Base-by-base conservation (phyloP, 2,888 invertebrate genomes). In the Chironomus tentans region DNA sequence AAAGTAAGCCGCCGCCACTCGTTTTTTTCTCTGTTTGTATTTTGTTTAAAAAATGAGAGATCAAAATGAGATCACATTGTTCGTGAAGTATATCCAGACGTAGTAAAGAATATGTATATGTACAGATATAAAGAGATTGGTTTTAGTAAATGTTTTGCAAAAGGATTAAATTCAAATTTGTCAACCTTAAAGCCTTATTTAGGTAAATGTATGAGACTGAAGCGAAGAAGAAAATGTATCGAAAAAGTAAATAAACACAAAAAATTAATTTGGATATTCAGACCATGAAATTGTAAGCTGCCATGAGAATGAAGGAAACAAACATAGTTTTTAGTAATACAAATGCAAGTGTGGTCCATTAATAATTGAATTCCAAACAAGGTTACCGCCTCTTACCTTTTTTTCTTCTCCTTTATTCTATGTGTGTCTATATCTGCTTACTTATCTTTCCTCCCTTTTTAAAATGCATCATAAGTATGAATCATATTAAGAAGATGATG, bases 101-200 rank as follows among this genome's bases (percentile, higher is more conserved):
- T 24, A 24, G 38, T 62, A 24, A 3, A 46, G 18, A 38, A 18
- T 18, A 21, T 70, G 10, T 24, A 7, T n/a, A 28, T 68, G 38
- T 28, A 38, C 38, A 38, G 38, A 38, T 38, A 38, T 38, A 38
- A 38, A 38, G 38, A 38, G 38, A 38, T 38, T 38, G 38, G 38
- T 38, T 38, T 38, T 38, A 28, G 15, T 15, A 68, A 38, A 68
- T 15, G 15, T 48, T 73, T 73, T 21, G 62, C 72, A 24, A 24
- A 74, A 74, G 74, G 68, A 68, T 74, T 74, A 74, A 47, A 68
- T 38, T 74, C 68, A 74, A 74, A 74, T 74, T 74, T 74, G 74
- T 74, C 74, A 68, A 38, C 21, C 65, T 46, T 21, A 48, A 56
- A 56, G 56, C 56, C 56, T 18, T 18, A 56, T 56, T 56, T 15